Percentiles rank a stretch among this genome's conserved stretches.
Evolutionary conservation across 1,140 invertebrate genomes (phyloP).

Genomic region (Lanistes nyassanus): DNA sequence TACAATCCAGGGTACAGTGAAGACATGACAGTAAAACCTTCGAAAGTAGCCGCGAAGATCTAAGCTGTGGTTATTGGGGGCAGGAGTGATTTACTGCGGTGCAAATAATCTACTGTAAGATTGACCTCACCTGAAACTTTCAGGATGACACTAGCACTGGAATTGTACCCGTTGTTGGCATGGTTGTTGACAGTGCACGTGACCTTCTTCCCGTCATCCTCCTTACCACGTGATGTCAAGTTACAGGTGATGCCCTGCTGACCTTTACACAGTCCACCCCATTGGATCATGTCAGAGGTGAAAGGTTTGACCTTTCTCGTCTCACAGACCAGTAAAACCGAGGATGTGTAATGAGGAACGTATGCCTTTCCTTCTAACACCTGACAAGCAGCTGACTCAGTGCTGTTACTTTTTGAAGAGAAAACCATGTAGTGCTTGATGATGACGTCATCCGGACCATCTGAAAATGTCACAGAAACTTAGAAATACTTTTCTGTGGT

Average conservation of each 20-base stretch:
- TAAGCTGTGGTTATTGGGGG: no score
- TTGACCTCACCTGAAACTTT: neutral
- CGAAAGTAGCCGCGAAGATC: no score
- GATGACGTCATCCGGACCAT: neutral
- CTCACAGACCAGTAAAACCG: neutral
- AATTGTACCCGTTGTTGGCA: neutral
- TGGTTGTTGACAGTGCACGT: slow-evolving; percentile 5
- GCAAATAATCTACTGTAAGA: no score
- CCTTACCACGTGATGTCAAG: neutral
- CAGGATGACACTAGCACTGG: neutral
- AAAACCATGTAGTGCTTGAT: neutral
- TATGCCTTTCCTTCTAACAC: neutral
- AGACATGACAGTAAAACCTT: no score
- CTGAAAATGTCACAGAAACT: neutral
- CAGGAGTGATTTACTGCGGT: no score
- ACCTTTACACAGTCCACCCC: neutral
- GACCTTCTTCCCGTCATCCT: neutral
- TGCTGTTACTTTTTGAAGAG: neutral
- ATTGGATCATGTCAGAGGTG: neutral
- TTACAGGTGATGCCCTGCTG: neutral
- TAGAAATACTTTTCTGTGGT: neutral
- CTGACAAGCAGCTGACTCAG: neutral
- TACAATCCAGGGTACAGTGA: no score
- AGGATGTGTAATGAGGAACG: neutral
- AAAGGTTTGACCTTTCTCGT: neutral